Evolutionary conservation across 2,113 vertebrate species (phyloP), one percentile per base, ranked within the genome.

Genomic region (Dicaeum eximium): DNA sequence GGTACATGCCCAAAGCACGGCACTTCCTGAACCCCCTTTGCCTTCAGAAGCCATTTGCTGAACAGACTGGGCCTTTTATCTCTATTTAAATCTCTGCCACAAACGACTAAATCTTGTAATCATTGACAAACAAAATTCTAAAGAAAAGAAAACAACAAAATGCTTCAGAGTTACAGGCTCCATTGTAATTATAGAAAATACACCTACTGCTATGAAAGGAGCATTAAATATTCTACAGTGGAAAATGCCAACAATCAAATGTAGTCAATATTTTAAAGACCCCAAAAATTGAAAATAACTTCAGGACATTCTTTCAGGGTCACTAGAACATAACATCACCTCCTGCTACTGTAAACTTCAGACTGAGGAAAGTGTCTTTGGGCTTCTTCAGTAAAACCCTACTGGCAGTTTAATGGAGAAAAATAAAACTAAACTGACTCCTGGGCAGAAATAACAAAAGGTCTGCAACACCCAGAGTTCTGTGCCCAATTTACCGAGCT

Each of bases 371-470:
- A 72, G 19, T 61, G 44, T 37, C 74, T 88, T 42, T 80, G 90
- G 84, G 53, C 51, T 73, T 77, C 80, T 89, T 85, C 13, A 47
- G 58, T 19, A 42, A 79, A 87, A 79, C 37, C 66, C 78, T 66
- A 42, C 62, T 37, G 78, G 42, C 38, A 86, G 51, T 73, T 90
- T 62, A 56, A 73, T 1, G 14, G 62, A 88, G 50, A 47, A 62
- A 95, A 87, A 77, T 58, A 72, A 87, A 95, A 61, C 54, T 38
- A 44, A 90, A 73, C 23, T 38, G 78, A 86, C 50, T 94, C 81
- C 81, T 66, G 81, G 54, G 81, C 85, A 88, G 86, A 90, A 75
- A 23, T 18, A 91, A 77, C 87, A 77, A 87, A 85, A 91, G 90
- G 85, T 88, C 90, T 90, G 81, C 62, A 80, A 66, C 54, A 86